A percentile compares a stretch with the other conserved stretches of the same genome.
Evolutionary conservation across 2,113 vertebrate species (phyloP).

Genomic region (Nothobranchius furzeri): DNA sequence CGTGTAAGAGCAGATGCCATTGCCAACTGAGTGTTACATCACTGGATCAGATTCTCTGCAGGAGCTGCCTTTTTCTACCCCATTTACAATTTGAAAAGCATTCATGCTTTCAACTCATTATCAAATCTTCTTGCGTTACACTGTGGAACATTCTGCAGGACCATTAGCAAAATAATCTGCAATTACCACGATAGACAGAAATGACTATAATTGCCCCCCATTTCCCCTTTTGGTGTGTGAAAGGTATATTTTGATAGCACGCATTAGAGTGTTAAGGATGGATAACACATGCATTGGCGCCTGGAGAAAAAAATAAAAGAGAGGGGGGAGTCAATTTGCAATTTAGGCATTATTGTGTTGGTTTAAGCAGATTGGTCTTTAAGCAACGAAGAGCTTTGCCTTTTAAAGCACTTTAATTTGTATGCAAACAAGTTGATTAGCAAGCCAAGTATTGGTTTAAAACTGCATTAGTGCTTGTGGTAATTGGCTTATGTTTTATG

Average conservation of each 20-base stretch:
- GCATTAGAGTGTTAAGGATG: slow-evolving; percentile 49
- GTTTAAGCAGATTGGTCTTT: slow-evolving; percentile 67
- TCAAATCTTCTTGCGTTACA: slow-evolving; percentile 58
- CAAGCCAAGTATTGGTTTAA: slow-evolving; percentile 66
- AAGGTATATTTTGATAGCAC: slow-evolving; percentile 59
- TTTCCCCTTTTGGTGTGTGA: slow-evolving; percentile 50
- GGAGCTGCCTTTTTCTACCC: slow-evolving; percentile 20
- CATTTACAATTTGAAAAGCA: slow-evolving; percentile 44
- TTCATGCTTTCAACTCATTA: slow-evolving; percentile 58
- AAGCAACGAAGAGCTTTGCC: slow-evolving; percentile 59
- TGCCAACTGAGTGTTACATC: slow-evolving; percentile 19
- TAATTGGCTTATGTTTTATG: slow-evolving; percentile 76
- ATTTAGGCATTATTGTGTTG: slow-evolving; percentile 60
- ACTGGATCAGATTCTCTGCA: slow-evolving; percentile 25
- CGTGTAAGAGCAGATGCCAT: slow-evolving; percentile 21
- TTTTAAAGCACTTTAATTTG: slow-evolving; percentile 73
- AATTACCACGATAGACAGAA: slow-evolving; percentile 63
- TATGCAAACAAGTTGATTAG: slow-evolving; percentile 77
- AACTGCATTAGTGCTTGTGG: slow-evolving; percentile 66
- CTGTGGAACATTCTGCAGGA: slow-evolving; percentile 44
- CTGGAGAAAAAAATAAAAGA: slow-evolving; percentile 42
- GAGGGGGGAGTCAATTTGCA: slow-evolving; percentile 64
- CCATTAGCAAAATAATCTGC: slow-evolving; percentile 64
- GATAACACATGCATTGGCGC: slow-evolving; percentile 41
- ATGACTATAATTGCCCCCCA: slow-evolving; percentile 61